Percentiles rank a stretch among this genome's conserved stretches.
phyloP scores from a whole-genome alignment of 1,140 invertebrate genomes.

The Maniola jurtina region DNA sequence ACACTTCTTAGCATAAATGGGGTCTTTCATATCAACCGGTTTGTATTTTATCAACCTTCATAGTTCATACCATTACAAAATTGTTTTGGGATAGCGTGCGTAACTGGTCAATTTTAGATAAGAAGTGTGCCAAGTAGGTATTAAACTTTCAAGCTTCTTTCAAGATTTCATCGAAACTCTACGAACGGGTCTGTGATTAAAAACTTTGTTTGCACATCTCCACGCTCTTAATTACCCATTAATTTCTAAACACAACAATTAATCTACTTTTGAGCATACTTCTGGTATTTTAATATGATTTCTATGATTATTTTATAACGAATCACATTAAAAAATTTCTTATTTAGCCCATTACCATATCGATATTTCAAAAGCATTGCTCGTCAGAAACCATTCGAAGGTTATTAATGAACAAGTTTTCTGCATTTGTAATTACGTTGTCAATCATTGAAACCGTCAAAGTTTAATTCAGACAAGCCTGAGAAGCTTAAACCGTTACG shows the following conservation, averaged over 20 bases:
- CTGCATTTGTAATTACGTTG: slow-evolving; percentile 51
- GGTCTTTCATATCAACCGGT: slow-evolving; percentile 1
- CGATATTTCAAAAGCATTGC: slow-evolving; percentile 13
- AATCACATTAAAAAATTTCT: slow-evolving; percentile 2
- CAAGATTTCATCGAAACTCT: too few relatives aligned
- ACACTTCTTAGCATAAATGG: slow-evolving; percentile 4
- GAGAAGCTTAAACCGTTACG: slow-evolving; percentile 59
- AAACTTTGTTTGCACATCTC: too few relatives aligned
- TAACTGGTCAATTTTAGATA: too few relatives aligned
- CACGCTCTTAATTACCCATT: too few relatives aligned
- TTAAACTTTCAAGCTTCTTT: too few relatives aligned
- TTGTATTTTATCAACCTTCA: background rate
- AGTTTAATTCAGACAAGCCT: slow-evolving; percentile 48
- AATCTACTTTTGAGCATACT: background rate
- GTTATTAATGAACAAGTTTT: slow-evolving; percentile 44
- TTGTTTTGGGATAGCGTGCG: too few relatives aligned
- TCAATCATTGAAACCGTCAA: slow-evolving; percentile 36
- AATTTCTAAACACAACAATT: slow-evolving; percentile 2
- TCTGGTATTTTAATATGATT: background rate
- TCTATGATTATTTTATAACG: background rate
- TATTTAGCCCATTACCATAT: slow-evolving; percentile 9
- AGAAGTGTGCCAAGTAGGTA: too few relatives aligned
- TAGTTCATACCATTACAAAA: background rate
- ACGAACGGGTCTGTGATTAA: too few relatives aligned
- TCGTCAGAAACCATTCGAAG: slow-evolving; percentile 34